Evolutionary conservation across 1,140 invertebrate genomes (phyloP), one percentile per base, ranked within the genome.

Genomic region (Lepidostoma basale): DNA sequence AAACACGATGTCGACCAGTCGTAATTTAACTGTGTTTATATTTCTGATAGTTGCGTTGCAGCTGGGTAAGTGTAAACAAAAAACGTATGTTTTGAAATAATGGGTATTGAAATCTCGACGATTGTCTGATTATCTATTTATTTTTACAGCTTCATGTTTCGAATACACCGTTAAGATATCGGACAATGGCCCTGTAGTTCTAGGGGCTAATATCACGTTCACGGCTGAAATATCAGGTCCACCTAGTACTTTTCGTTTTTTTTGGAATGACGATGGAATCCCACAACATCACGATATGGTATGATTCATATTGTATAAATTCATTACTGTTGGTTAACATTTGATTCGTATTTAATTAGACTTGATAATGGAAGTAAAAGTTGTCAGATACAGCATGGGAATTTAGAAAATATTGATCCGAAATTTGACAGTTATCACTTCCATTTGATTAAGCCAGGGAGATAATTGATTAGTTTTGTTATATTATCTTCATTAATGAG

Each of bases 131-230:
- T 14, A 49, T n/a, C n/a, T 63, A 16, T 14, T 30, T 49, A 16
- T 49, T 63, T 40, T 60, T 69, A 36, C 56, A 64, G 49, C 62
- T 10, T 42, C 33, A 25, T 66, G 44, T 39, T 33, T n/a, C 12
- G 40, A 62, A 12, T 70, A 64, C 44, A 20, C 25, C 33, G 36
- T 62, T 8, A 54, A 23, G 23, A 40, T 89, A 30, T 75, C 75
- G 1, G 83, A 84, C 45, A 80, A 89, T 81, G 87, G 86, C 16
- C 88, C 88, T 67, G 84, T 85, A 22, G 85, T 90, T n/a, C 75
- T 85, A 45, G 89, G 89, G 28, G 87, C 85, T 8, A 86, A 83
- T 64, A 84, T 90, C 36, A 86, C 84, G 49, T 89, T 90, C 74
- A 85, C 76, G 74, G 88, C 88, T n/a, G 81, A 83, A 69, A 75